phyloP scores from a whole-genome alignment of 2,797 vertebrate genomes.

The Dipus sagitta region DNA sequence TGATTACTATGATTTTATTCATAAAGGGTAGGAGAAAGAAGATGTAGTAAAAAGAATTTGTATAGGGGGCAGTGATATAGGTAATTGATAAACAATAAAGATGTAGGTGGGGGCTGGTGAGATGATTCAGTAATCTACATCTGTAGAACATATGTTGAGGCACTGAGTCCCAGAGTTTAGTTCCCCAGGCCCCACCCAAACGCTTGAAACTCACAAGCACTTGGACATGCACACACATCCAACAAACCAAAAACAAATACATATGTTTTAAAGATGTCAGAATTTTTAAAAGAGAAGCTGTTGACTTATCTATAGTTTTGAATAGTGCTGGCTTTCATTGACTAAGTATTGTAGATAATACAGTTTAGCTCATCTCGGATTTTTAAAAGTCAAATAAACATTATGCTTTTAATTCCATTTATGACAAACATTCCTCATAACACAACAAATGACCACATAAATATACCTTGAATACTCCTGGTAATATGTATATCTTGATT shows the following conservation, averaged over 20 bases:
- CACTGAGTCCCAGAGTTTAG: too few species aligned
- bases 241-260: too few species aligned
- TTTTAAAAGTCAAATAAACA: conserved; percentile 10
- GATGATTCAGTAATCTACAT: too few species aligned
- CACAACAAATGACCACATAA: not conserved
- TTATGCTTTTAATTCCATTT: not conserved
- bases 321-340: not conserved
- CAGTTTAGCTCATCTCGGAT: not conserved
- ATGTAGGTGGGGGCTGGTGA: not conserved
- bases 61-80: not conserved
- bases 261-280: not conserved
- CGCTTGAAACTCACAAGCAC: too few species aligned
- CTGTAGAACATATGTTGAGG: too few species aligned
- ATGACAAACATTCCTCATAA: not conserved
- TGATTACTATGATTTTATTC: not conserved
- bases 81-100: not conserved
- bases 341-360: not conserved
- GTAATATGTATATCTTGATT: not conserved
- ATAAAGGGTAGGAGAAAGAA: not conserved
- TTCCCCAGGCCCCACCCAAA: too few species aligned
- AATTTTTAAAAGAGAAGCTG: not conserved
- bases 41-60: not conserved
- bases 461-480: not conserved
- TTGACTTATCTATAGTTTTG: not conserved
- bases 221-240: too few species aligned